phyloP scores from a whole-genome alignment of 2,797 vertebrate genomes.

The Balearica regulorum region DNA sequence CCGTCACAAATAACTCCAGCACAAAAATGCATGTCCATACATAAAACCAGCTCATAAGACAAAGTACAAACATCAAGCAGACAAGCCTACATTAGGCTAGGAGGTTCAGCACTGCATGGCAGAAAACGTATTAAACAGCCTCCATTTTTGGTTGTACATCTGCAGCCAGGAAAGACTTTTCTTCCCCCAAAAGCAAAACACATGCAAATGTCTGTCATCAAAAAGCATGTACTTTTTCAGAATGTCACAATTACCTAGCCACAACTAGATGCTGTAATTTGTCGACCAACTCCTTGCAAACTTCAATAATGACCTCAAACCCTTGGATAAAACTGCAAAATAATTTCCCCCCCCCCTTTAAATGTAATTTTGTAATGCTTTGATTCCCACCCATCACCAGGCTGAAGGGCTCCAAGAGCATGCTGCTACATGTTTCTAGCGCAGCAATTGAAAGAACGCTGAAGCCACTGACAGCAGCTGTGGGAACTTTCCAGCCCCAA shows the following conservation, averaged over 20 bases:
- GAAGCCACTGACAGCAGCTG: neutral
- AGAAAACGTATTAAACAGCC: neutral
- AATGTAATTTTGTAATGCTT: neutral
- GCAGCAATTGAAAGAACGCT: neutral
- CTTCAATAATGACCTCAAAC: constrained; percentile 31
- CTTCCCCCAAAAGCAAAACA: constrained; percentile 13
- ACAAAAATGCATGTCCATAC: neutral
- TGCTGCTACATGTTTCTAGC: neutral
- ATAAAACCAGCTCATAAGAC: neutral
- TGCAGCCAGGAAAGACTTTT: neutral
- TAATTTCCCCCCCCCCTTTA: constrained; percentile 13
- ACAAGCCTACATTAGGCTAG: neutral
- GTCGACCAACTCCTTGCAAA: constrained; percentile 12
- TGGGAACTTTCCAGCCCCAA: neutral
- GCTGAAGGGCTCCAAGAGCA: neutral
- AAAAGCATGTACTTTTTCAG: neutral
- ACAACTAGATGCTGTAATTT: constrained; percentile 47
- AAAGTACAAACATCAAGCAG: neutral
- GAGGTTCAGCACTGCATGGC: neutral
- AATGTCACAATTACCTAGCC: constrained; percentile 34
- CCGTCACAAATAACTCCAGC: neutral
- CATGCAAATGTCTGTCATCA: constrained; percentile 9
- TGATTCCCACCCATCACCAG: constrained; percentile 7
- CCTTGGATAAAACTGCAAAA: constrained; percentile 2
- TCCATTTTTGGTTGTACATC: neutral